These are phyloP conservation scores for Drosophila mercatorum DNA, from an alignment of 2,888 invertebrate genomes.

Conservation along the genomic window DNA sequence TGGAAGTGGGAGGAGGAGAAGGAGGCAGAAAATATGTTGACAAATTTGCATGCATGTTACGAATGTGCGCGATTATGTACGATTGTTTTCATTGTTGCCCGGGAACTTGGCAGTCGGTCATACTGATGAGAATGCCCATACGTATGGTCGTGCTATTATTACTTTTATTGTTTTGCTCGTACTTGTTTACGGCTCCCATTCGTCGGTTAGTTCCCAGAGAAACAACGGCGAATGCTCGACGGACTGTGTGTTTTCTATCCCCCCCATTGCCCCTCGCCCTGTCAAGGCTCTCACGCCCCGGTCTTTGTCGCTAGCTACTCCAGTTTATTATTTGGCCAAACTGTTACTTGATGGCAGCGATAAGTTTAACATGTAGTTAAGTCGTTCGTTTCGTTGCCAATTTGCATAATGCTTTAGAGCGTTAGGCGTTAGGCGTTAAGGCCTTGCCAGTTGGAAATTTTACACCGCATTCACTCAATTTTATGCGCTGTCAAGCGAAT, in stretches of 20 bases:
- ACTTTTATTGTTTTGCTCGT: constrained; percentile 32
- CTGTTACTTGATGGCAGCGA: constrained; percentile 58
- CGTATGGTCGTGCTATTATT: constrained; percentile 35
- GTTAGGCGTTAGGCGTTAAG: constrained; percentile 24
- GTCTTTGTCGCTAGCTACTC: constrained; percentile 35
- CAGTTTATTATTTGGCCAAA: constrained; percentile 66
- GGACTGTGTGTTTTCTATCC: too few species aligned
- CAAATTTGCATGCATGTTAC: constrained; percentile 59
- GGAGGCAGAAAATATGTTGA: constrained; percentile 8
- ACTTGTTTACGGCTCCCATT: constrained; percentile 26
- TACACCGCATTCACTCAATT: constrained; percentile 36
- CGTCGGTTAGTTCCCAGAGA: constrained; percentile 17
- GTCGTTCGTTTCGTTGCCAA: constrained; percentile 62
- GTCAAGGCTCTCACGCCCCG: constrained; percentile 54
- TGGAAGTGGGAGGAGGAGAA: not conserved
- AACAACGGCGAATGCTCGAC: constrained; percentile 15
- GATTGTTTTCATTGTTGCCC: constrained; percentile 16
- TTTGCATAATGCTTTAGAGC: constrained; percentile 62
- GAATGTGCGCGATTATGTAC: constrained; percentile 31
- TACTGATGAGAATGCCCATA: constrained; percentile 13
- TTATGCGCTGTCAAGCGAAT: constrained; percentile 26
- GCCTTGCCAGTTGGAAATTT: constrained; percentile 32
- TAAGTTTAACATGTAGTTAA: constrained; percentile 63
- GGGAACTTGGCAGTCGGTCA: constrained; percentile 2
- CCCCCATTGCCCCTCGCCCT: not conserved